These are phyloP conservation scores for Cynopterus sphinx DNA, from an alignment of 2,797 vertebrate genomes.

Conservation along the genomic window DNA sequence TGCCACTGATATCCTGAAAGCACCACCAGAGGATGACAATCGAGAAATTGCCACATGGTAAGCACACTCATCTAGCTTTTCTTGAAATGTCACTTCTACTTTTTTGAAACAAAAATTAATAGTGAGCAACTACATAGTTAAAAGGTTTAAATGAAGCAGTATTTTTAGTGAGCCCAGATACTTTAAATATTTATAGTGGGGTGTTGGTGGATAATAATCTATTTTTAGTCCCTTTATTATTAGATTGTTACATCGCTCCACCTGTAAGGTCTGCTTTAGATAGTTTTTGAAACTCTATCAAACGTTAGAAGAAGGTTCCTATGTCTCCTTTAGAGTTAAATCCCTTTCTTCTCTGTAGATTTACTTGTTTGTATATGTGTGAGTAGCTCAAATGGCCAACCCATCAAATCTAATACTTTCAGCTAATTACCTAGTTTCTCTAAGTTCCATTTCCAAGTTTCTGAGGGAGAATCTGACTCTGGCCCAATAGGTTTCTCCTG, in stretches of 20 bases:
- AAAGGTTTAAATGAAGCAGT: not conserved
- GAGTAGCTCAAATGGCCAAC: not conserved
- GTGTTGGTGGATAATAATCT: not conserved
- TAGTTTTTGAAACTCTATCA: not conserved
- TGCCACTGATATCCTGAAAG: constrained; percentile 98
- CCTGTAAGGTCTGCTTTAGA: not conserved
- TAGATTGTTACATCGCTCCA: not conserved
- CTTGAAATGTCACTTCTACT: not conserved
- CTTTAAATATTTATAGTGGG: not conserved
- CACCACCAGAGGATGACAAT: constrained; percentile 99
- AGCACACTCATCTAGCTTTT: constrained; percentile 34
- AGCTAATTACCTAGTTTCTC: constrained; percentile 3
- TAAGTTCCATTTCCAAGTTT: not conserved
- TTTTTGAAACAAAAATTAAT: constrained; percentile 17
- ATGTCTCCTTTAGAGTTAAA: not conserved
- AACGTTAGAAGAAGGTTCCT: not conserved
- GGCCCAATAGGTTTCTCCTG: not conserved
- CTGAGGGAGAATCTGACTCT: not conserved
- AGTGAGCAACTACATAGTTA: not conserved
- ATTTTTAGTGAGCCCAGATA: constrained; percentile 21
- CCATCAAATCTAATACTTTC: not conserved
- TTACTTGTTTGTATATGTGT: not conserved
- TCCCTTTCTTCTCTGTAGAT: not conserved
- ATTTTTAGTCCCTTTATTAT: not conserved
- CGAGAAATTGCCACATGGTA: constrained; percentile 99